phyloP scores from a whole-genome alignment of 53 echinoderm and acorn worm genomes.

The Hippasteria phrygiana region DNA sequence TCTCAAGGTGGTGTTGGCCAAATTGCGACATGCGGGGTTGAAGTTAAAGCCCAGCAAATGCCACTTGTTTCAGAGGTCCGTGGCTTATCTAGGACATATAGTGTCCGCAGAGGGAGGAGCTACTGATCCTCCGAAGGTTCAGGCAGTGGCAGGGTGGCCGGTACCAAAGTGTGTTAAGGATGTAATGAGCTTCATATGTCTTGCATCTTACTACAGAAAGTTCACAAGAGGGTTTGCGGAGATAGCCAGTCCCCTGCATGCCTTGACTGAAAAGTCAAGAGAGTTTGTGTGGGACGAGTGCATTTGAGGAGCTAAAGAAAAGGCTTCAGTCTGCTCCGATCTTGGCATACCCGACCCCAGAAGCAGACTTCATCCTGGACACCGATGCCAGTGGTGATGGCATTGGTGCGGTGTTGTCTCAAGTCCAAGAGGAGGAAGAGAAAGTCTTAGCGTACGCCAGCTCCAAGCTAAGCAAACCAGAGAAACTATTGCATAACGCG shows the following conservation, averaged over 20 bases:
- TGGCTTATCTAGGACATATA: slow-evolving; percentile 11
- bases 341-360: not conserved
- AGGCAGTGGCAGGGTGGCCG: slow-evolving; percentile 7
- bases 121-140: not conserved
- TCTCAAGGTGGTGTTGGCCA: no score
- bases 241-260: not conserved
- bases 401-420: slow-evolving; percentile 49
- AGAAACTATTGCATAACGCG: slow-evolving; percentile 74
- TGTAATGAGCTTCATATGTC: slow-evolving; percentile 4
- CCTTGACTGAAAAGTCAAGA: slow-evolving; percentile 2
- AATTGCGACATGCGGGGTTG: no score
- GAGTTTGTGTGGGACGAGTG: not conserved
- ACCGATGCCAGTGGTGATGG: slow-evolving; percentile 13
- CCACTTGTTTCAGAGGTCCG: not conserved
- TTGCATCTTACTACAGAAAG: slow-evolving; percentile 5
- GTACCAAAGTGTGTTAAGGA: not conserved
- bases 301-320: not conserved
- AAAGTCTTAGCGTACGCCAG: slow-evolving; percentile 64
- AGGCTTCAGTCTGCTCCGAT: not conserved
- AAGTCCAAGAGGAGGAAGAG: slow-evolving; percentile 37
- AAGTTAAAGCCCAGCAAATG: slow-evolving; percentile 44
- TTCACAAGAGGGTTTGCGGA: no score
- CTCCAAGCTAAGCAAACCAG: slow-evolving; percentile 57
- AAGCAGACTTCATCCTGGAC: not conserved
- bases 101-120: not conserved